Base-by-base conservation (phyloP, 2,797 vertebrate genomes). In the Poeciliopsis presidionis region DNA sequence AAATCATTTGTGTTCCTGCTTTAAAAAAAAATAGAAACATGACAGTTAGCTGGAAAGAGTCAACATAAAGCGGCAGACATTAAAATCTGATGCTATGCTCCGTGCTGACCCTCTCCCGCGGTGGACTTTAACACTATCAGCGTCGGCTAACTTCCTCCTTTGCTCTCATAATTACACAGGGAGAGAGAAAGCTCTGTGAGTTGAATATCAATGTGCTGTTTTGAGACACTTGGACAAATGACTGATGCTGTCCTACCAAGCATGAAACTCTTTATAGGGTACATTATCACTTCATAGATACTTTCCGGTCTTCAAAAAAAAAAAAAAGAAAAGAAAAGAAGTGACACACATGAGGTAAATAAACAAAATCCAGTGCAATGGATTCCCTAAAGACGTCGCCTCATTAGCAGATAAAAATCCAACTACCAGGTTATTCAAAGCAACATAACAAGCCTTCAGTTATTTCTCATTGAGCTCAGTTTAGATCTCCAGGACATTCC, bases 151-250 rank as follows among this genome's bases (percentile, higher is more conserved):
- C 59, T 69, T 79, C 72, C 39, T 67, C 46, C 47, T 74, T 73
- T 67, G 47, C 28, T 74, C 46, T 78, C 16, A 59, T 72, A 78
- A 78, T 78, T 72, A 72, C 53, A 59, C 69, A 46, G 53, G 69
- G 28, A 78, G 22, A 78, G 41, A 77, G 67, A n/a, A 13, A 47
- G 45, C 70, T 33, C 25, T 67, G 61, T 74, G 55, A 74, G n/a
- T 36, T 69, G 61, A 74, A 55, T 55, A 51, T 53, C 65, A 79
- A 74, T 45, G 33, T 65, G 36, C 51, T 67, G 39, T 47, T 70
- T 71, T 53, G n/a, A 53, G 39, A 57, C n/a, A 71, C 67, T 25
- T 57, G 75, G 70, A 51, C 36, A 63, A 75, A 49, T 36, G 30
- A 49, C 6, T 49, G 45, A 65, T 47, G 59, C 45, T 67, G 61